phyloP scores from a whole-genome alignment of 2,888 invertebrate species.

The Schrankia costaestrigalis region DNA sequence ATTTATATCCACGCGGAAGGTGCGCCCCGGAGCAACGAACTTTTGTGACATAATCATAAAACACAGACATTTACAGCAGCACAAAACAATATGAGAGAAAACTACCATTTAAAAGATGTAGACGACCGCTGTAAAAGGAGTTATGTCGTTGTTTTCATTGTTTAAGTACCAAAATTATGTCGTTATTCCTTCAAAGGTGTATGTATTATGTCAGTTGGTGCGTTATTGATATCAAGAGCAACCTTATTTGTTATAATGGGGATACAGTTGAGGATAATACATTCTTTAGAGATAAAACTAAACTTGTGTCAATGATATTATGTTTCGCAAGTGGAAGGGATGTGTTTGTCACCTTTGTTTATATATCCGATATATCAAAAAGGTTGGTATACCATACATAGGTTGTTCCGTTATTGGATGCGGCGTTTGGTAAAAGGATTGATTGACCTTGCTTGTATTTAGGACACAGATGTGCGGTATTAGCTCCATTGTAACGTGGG shows the following conservation, averaged over 20 bases:
- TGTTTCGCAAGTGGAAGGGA: conserved; percentile 13
- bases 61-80: conserved; percentile 33
- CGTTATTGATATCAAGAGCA: conserved; percentile 1
- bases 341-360: conserved; percentile 30
- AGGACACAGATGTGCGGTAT: conserved; percentile 61
- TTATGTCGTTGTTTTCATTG: conserved; percentile 29
- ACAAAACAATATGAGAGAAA: conserved; percentile 47
- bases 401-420: conserved; percentile 50
- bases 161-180: conserved; percentile 25
- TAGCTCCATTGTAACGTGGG: conserved; percentile 40
- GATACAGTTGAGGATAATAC: no score
- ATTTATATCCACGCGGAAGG: conserved; percentile 75
- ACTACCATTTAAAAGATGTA: conserved; percentile 39
- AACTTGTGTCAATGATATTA: conserved; percentile 3
- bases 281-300: conserved; percentile 2
- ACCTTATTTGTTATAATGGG: no score
- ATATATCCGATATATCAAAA: conserved; percentile 36
- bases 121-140: conserved; percentile 47
- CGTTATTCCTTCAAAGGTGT: conserved; percentile 1
- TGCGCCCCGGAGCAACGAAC: conserved; percentile 71
- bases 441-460: conserved; percentile 58
- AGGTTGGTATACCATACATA: conserved; percentile 41
- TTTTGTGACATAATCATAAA: conserved; percentile 45
- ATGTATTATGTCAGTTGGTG: conserved; percentile 2
- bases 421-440: conserved; percentile 54